Evolutionary conservation across 2,888 invertebrate genomes (phyloP), one percentile per base, ranked within the genome.

Genomic region (Philaethria dido): DNA sequence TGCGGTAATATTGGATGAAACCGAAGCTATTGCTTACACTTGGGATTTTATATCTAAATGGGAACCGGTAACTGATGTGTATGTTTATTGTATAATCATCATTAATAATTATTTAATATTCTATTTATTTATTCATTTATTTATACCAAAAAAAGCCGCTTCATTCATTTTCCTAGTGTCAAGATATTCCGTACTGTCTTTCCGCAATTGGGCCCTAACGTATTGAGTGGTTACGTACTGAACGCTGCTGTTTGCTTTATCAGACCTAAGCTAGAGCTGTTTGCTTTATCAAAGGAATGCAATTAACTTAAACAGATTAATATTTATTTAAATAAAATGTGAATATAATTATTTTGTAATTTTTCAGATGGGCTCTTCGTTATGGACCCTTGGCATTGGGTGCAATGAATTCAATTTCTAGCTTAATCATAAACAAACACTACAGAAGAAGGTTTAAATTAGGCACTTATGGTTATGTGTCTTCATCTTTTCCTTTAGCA

Each of bases 371-470:
- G 92, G 91, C 92, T 0, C 73, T 92, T n/a, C 81, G 86, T 13
- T 93, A 93, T 78, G 93, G 94, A 0, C 80, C 94, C 0, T 80
- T 83, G 1, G 71, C 94, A 1, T 80, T 96, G 0, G 94, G 93
- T 11, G 82, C 81, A 0, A 62, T 93, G 11, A 93, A 94, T 71
- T 93, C 93, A 0, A 1, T 93, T 0, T 88, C 93, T 1, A 95
- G 95, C 0, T 78, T 93, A 0, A 84, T 93, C 45, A 90, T 96
- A n/a, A 96, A 96, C 77, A 88, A 82, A 33, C 89, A 94, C 74
- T 96, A 93, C 77, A 91, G 97, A 66, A 84, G 73, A 0, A 95
- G 94, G 78, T 79, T 96, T 3, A 94, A 94, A 70, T 84, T 97
- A 0, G 92, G 92, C 0, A 75, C 81, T 0, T 93, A 92, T 80